Conservation (phyloP, 2,888 invertebrate species). For the Cryptocephalus primarius region DNA sequence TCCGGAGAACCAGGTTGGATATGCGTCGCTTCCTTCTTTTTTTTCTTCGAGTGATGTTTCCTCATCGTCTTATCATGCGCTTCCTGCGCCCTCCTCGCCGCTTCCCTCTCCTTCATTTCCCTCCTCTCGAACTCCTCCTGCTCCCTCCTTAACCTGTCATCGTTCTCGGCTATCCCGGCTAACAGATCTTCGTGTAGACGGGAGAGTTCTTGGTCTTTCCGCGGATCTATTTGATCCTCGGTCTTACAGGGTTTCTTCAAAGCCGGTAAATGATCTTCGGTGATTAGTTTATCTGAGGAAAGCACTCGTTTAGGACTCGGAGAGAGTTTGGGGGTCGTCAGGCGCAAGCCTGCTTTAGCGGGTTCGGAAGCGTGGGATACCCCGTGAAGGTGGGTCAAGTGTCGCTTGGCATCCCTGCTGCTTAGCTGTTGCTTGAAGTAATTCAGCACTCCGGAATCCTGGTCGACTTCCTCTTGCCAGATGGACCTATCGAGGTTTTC, state of each 20-base stretch:
- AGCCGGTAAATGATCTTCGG: too few species aligned
- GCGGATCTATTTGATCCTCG: too few species aligned
- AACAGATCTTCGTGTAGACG: too few species aligned
- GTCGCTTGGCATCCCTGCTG: not conserved
- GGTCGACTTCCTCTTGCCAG: not conserved
- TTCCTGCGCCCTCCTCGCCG: not conserved
- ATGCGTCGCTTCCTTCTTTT: slow-evolving; percentile 2
- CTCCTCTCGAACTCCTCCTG: too few species aligned
- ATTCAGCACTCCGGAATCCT: slow-evolving; percentile 1
- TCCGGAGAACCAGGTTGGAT: slow-evolving; percentile 6
- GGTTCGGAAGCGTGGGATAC: slow-evolving; percentile 7
- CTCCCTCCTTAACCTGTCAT: too few species aligned
- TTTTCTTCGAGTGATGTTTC: not conserved
- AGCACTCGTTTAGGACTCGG: slow-evolving; percentile 13
- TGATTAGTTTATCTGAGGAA: slow-evolving; percentile 7
- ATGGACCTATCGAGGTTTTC: not conserved
- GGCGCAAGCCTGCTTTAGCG: slow-evolving; percentile 14
- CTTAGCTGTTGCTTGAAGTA: slow-evolving; percentile 3
- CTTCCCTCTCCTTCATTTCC: not conserved
- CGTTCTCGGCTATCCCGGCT: too few species aligned
- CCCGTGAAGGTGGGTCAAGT: not conserved
- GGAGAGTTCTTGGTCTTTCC: too few species aligned
- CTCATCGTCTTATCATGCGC: not conserved
- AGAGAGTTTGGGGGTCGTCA: slow-evolving; percentile 16
- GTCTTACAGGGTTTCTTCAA: too few species aligned